phyloP scores from a whole-genome alignment of 2,113 vertebrate genomes.

The Hippopotamus amphibius region DNA sequence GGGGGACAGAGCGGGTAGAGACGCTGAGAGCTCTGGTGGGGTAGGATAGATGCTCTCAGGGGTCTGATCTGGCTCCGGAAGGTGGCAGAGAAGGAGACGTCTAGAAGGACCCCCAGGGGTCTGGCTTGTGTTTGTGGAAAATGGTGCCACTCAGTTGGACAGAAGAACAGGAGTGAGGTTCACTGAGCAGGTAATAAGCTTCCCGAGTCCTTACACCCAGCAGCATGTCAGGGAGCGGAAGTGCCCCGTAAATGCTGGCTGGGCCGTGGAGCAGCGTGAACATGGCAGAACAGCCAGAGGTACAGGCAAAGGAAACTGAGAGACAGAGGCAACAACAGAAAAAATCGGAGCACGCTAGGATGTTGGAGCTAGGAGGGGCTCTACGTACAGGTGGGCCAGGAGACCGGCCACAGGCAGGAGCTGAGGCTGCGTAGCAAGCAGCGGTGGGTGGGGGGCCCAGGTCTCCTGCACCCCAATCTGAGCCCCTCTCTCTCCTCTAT shows the following conservation, averaged over 20 bases:
- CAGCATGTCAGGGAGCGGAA: rapidly evolving
- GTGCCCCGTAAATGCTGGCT: not conserved
- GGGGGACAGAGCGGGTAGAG: not conserved
- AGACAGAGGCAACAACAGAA: not conserved
- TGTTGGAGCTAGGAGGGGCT: not conserved
- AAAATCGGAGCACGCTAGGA: not conserved
- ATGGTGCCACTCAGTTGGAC: not conserved
- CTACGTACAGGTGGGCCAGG: rapidly evolving
- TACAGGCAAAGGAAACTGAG: not conserved
- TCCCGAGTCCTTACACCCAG: rapidly evolving
- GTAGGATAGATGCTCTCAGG: too few species aligned
- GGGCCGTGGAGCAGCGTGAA: not conserved
- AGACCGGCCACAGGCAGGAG: not conserved
- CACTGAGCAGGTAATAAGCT: rapidly evolving
- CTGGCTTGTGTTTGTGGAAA: not conserved
- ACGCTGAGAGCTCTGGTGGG: not conserved
- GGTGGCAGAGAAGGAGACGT: not conserved
- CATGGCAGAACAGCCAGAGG: not conserved
- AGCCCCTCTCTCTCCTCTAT: not conserved
- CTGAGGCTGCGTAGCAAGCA: not conserved
- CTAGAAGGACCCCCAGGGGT: not conserved
- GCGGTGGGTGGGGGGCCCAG: not conserved
- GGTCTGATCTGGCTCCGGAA: not conserved
- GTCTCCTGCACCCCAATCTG: not conserved
- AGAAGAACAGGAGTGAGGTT: not conserved